Base-by-base conservation (phyloP, 1,140 invertebrate species). In the Drosophila hydei region DNA sequence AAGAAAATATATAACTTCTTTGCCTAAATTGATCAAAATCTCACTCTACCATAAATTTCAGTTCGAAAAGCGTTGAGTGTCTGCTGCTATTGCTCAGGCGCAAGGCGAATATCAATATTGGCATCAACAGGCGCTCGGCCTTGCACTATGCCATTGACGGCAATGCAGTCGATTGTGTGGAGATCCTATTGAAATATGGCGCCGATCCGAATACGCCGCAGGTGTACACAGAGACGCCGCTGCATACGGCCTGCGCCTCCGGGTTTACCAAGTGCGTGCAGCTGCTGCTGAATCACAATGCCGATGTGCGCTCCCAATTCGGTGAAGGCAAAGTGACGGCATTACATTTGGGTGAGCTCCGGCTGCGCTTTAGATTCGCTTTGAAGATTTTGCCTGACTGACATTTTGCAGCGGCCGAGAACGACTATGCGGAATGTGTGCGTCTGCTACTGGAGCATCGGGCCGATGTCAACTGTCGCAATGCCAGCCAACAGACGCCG, bases 221-320 rank as follows among this genome's bases (percentile, higher is more conserved):
- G 93, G 95, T 96, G 21, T 96, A 95, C 73, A 96, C 95, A 4
- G 96, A 97, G 92, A 97, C 96, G 0, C 96, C 96, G 0, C 89
- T 98, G 4, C 96, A 97, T 72, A 94, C 97, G 3, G 96, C 96
- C 8, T 95, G 96, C 14, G 94, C 95, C 45, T 91, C 96, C 30
- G 96, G 96, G 8, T 94, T 94, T 25, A 92, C 93, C 0, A 92
- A 92, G 52, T 96, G 95, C 79, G 92, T 96, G 4, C 94, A 94
- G 79, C 79, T 97, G 16, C 91, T 97, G 2, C 91, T 97, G 25
- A 93, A 92, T 52, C 93, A 95, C 64, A 95, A 95, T 16, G 96
- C 96, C 3, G 95, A 96, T 76, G 95, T 96, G 2, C 92, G 95
- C 27, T 95, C 95, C 0, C 95, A 95, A 61, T 93, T 94, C 43